A percentile compares a stretch with the other conserved stretches of the same genome.
Evolutionary conservation across 2,888 invertebrate species (phyloP).

Genomic region (Abscondita cerata): DNA sequence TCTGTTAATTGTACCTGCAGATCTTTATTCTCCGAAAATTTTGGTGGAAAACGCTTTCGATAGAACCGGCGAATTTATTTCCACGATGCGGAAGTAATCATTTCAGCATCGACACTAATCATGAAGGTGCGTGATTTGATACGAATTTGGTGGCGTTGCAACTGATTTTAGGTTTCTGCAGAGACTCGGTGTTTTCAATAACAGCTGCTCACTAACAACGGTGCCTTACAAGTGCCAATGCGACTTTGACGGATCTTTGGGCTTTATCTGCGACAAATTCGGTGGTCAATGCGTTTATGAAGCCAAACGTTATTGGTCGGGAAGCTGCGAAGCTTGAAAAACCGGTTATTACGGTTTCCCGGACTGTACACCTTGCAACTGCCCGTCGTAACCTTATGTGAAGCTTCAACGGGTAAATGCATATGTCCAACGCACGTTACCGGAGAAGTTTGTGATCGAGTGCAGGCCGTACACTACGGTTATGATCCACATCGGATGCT

Average conservation of each 20-base stretch:
- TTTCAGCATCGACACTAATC: constrained; percentile 76
- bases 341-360: constrained; percentile 97
- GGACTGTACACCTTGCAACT: constrained; percentile 87
- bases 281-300: constrained; percentile 98
- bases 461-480: constrained; percentile 88
- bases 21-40: constrained; percentile 73
- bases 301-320: constrained; percentile 93
- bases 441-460: constrained; percentile 89
- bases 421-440: constrained; percentile 91
- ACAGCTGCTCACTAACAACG: constrained; percentile 95
- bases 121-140: constrained; percentile 60
- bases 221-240: constrained; percentile 90
- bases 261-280: constrained; percentile 89
- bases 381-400: constrained; percentile 86
- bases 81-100: constrained; percentile 87
- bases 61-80: constrained; percentile 87
- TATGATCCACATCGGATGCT: constrained; percentile 94
- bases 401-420: constrained; percentile 74
- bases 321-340: constrained; percentile 80
- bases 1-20: constrained; percentile 78
- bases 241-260: constrained; percentile 84
- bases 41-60: constrained; percentile 80
- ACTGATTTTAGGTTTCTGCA: constrained; percentile 81
- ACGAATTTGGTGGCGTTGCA: no score
- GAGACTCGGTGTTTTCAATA: constrained; percentile 89